phyloP scores from a whole-genome alignment of 2,888 invertebrate species.

The Mechanitis messenoides region DNA sequence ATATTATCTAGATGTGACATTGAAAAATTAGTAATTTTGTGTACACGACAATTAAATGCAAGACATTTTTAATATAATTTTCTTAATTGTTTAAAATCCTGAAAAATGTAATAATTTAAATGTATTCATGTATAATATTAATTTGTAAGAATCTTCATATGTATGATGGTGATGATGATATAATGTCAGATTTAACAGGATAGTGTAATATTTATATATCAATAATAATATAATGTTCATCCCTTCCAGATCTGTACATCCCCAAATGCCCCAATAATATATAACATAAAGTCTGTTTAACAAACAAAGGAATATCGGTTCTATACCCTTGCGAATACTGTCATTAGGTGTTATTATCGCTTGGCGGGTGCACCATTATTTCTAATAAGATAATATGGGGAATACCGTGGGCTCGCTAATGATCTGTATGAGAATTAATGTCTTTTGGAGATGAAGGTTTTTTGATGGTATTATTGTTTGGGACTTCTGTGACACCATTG shows the following conservation, averaged over 20 bases:
- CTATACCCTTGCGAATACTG: conserved; percentile 26
- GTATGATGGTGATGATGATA: no score
- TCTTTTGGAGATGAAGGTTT: conserved; percentile 14
- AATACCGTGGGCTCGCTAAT: conserved; percentile 47
- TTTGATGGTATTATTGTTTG: conserved; percentile 10
- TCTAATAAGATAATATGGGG: conserved; percentile 64
- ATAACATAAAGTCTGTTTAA: conserved; percentile 47
- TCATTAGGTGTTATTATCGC: conserved; percentile 39
- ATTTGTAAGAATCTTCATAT: no score
- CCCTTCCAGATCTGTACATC: conserved; percentile 18
- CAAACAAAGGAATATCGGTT: conserved; percentile 42
- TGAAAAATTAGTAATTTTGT: neutral
- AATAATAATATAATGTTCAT: neutral
- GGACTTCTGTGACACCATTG: conserved; percentile 7
- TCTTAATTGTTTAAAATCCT: no score
- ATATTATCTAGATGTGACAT: conserved; percentile 13
- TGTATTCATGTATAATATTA: no score
- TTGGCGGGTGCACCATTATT: conserved; percentile 40
- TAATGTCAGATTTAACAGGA: no score
- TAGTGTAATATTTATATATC: no score
- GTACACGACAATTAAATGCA: no score
- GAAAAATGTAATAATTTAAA: no score
- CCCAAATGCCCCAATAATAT: conserved; percentile 42
- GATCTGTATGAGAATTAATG: conserved; percentile 45
- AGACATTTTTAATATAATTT: no score